Base-by-base conservation (phyloP, 2,888 invertebrate genomes). In the Caenorhabditis afra region DNA sequence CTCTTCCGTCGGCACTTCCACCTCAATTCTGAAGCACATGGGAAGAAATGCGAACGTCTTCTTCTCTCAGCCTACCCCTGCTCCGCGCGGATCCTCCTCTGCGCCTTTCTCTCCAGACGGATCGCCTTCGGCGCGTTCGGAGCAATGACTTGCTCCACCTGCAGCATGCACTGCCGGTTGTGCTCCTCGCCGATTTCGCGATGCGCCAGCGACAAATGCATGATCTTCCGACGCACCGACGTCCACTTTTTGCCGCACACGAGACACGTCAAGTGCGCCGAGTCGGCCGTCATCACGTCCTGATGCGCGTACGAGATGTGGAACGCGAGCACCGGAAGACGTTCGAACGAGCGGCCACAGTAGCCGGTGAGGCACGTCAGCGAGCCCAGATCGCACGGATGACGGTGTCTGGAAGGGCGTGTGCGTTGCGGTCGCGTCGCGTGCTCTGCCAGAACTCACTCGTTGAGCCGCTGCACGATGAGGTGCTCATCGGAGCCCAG, bases 291-390 rank as follows among this genome's bases (percentile, higher is more conserved):
- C 47, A 79, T 73, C 8, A 81, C 44, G 45, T 85, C 81, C 16
- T 81, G 81, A 55, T 85, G 85, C 41, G 85, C 79, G 53, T 85
- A 85, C 0, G 81, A 79, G 23, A 81, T 23, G 50, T 85, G 85
- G 57, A 78, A 85, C 29, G 85, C 83, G 8, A 85, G 70, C 0
- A 85, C 82, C 67, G 82, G 57, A 20, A 81, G 52, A 12, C 64
- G 37, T 16, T 59, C 70, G 39, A 79, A 79, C 1, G 68, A 55
- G 37, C 79, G 50, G 10, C 79, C 79, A 44, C 79, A 79, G 12
- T 53, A 35, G 3, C 59, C 39, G n/a, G 20, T 39, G 1, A 70
- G 55, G 53, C 79, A 79, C 8, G 65, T 75, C 1, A 65, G 22
- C 1, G 53, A 49, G n/a, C 14, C 7, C 14, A 79, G 22, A 44